Evolutionary conservation across 2,888 invertebrate genomes (phyloP), one percentile per base, ranked within the genome.

Genomic region (Serripes groenlandicus): DNA sequence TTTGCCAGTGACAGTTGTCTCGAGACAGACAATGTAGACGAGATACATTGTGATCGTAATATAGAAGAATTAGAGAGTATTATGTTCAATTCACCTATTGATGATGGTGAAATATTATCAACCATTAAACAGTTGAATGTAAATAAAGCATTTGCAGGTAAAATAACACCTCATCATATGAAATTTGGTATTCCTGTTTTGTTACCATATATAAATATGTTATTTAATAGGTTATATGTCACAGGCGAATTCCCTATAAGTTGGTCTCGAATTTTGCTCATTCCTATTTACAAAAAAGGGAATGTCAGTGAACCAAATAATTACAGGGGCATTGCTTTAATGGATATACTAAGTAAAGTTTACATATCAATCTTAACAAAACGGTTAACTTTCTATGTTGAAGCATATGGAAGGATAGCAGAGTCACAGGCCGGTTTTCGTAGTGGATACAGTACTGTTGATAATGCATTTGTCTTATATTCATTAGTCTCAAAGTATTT

Each of bases 351-450:
- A 15, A 72, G 56, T 26, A 70, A 70, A 70, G 52, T 70, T 18
- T 72, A 72, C 26, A 72, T 72, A 32, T 58, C 60, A 2, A 62
- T 73, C 32, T 23, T 73, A 58, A 60, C 62, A 3, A 60, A 37
- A 28, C 37, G 60, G 42, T 32, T 71, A 35, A 54, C 71, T 32
- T 75, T 75, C 54, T 75, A 75, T 66, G 30, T n/a, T 4, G 32
- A 64, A 18, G 74, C 66, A 26, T 75, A 52, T 66, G 54, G 66
- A 9, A 64, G 56, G 26, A 49, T 49, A 15, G 11, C 15, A 15
- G 49, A 49, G 18, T 34, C 3, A 26, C 56, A 3, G 37, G 32
- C 26, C 49, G 37, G 52, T 3, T 75, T 75, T 34, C 21, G 66
- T 52, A 18, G 49, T 7, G 52, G 37, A n/a, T 75, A 62, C 35